Evolutionary conservation across 2,888 invertebrate species (phyloP), one percentile per base, ranked within the genome.

Genomic region (Sesia apiformis): DNA sequence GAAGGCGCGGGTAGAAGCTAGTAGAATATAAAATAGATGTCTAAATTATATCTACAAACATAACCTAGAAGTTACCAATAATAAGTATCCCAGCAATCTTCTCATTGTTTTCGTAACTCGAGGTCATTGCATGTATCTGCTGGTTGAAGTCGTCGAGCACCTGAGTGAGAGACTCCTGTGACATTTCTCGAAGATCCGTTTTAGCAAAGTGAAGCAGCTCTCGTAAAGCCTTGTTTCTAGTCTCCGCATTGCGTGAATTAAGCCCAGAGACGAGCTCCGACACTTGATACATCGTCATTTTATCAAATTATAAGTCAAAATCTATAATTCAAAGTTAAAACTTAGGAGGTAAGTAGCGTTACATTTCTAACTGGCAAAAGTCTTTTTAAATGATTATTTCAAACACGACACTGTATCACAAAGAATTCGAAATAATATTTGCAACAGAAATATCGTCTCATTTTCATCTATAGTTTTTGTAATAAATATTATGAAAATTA

Each of bases 121-220:
- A 95, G 4, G 98, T 97, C 95, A 98, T 95, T 72, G 96, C 95
- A 76, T 96, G 97, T 62, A 98, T 98, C 70, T 97, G 96, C 76
- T 97, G 96, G 78, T 98, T 97, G 71, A 98, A 97, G 61, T 97
- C 96, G 74, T 98, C 98, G 76, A 98, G 93, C 69, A 98, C 96
- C 55, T 93, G 91, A 41, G 94, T 93, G 59, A 97, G 91, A 66
- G 96, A 95, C 70, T 98, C 98, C 53, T 94, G 93, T 0, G 96
- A 94, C 81, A 96, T 94, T 84, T 97, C 97, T 3, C 96, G 91
- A 56, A 97, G 80, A 69, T 97, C 97, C 5, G 96, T 96, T 77
- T 95, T 96, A 3, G 95, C 96, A 78, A 96, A 98, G 60, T 95
- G 93, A 63, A 96, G 93, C 49, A 98, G 90, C 66, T 98, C 97